Evolutionary conservation across 1,140 invertebrate species (phyloP).

Genomic region (Cydia amplana): DNA sequence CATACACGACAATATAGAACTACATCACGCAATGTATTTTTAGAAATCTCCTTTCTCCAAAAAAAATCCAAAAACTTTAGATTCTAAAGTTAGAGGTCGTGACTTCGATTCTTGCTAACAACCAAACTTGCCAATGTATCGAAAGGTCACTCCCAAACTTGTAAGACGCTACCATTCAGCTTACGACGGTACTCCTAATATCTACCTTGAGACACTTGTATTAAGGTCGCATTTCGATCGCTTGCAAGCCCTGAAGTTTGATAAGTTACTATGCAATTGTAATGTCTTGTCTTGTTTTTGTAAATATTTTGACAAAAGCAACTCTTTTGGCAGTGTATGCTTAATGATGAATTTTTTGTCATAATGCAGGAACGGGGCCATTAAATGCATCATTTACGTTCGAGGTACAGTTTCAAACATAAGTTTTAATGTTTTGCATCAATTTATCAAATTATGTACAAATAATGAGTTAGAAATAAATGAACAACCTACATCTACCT

Average conservation of each 20-base stretch:
- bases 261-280: background rate
- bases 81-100: background rate
- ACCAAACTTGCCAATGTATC: slow-evolving; percentile 3
- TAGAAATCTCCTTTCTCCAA: too few species aligned
- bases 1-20: too few species aligned
- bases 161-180: background rate
- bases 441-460: too few species aligned
- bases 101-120: slow-evolving; percentile 16
- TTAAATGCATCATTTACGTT: slow-evolving; percentile 5
- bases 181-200: background rate
- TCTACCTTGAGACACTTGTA: background rate
- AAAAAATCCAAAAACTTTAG: too few species aligned
- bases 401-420: background rate
- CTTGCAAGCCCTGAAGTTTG: background rate
- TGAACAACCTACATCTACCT: too few species aligned
- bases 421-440: background rate
- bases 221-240: background rate
- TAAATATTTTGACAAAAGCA: slow-evolving; percentile 21
- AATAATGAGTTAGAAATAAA: too few species aligned
- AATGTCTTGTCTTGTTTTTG: background rate
- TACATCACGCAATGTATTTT: too few species aligned
- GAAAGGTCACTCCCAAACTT: background rate
- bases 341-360: slow-evolving; percentile 19
- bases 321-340: slow-evolving; percentile 10
- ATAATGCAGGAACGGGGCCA: background rate